These are phyloP conservation scores for Mus musculus DNA, from an alignment of 2,113 vertebrate genomes.

Conservation along the genomic window DNA sequence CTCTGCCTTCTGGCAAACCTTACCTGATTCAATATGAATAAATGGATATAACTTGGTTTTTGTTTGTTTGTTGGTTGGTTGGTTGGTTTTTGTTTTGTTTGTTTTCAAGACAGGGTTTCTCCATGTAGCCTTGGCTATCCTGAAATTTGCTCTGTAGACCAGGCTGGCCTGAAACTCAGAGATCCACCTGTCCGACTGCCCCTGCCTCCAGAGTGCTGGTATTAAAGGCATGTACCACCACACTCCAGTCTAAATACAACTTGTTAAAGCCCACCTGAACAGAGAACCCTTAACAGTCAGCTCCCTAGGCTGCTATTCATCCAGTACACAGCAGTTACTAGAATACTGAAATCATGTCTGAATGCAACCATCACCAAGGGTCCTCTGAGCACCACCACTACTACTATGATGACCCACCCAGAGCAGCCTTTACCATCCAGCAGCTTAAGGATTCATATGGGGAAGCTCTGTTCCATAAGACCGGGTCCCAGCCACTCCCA, in stretches of 20 bases:
- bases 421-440: background rate
- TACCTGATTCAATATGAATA: slow-evolving; percentile 44
- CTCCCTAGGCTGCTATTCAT: slow-evolving; percentile 19
- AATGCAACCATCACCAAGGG: background rate
- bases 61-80: background rate
- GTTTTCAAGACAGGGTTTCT: background rate
- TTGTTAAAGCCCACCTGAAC: slow-evolving; percentile 51
- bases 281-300: slow-evolving; percentile 33
- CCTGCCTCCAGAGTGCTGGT: background rate
- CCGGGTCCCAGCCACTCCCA: background rate
- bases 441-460: background rate
- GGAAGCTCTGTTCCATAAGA: background rate
- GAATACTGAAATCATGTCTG: background rate
- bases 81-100: background rate
- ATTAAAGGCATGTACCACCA: background rate
- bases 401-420: background rate
- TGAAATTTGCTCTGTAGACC: background rate
- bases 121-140: background rate
- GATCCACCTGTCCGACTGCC: background rate
- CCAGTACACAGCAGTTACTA: background rate
- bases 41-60: slow-evolving; percentile 26
- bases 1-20: slow-evolving; percentile 31
- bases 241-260: slow-evolving; percentile 15
- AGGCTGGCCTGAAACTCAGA: background rate
- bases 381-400: background rate